Evolutionary conservation across 1,140 invertebrate genomes (phyloP), one percentile per base, ranked within the genome.

Genomic region (Rhagoletis pomonella): DNA sequence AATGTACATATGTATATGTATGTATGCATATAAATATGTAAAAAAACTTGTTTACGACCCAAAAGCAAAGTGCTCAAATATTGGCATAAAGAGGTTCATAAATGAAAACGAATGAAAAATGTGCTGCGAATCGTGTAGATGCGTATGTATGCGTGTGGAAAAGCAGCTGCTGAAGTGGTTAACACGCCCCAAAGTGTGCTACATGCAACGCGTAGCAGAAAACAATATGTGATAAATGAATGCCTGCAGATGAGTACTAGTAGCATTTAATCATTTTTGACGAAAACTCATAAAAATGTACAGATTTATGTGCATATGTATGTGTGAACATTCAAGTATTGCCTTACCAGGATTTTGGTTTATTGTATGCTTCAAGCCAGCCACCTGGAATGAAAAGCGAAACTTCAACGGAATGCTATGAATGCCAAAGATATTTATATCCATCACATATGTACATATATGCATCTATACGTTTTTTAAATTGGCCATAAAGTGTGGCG

Each of bases 41-140:
- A 19, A 10, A 67, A 67, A 67, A 67, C 64, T 73, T 73, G 67
- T 73, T 73, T 73, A 73, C n/a, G 42, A 73, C 42, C 67, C 67
- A 2, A 73, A 73, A 73, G 67, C 42, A 47, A 73, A 73, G 67
- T 73, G 67, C 39, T 39, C 42, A 73, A 73, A 73, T 73, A 73
- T 47, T 73, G 67, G 39, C 14, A 29, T 29, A 3, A 47, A 17
- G 50, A 55, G 50, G 67, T 73, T 14, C 4, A 17, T 73, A 42
- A 17, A 42, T 47, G 67, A 39, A 4, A 69, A 69, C 44, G 67
- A 17, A 42, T 14, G 64, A 44, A 44, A 73, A 47, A 73, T 47
- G 14, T 73, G 67, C 44, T 47, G 42, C 42, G 44, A 17, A 4
- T 44, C 10, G 60, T 62, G 14, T 62, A 4, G 10, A 62, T 62